These are phyloP conservation scores for Crax fasciolata DNA, from an alignment of 2,797 vertebrate species.

Conservation along the genomic window DNA sequence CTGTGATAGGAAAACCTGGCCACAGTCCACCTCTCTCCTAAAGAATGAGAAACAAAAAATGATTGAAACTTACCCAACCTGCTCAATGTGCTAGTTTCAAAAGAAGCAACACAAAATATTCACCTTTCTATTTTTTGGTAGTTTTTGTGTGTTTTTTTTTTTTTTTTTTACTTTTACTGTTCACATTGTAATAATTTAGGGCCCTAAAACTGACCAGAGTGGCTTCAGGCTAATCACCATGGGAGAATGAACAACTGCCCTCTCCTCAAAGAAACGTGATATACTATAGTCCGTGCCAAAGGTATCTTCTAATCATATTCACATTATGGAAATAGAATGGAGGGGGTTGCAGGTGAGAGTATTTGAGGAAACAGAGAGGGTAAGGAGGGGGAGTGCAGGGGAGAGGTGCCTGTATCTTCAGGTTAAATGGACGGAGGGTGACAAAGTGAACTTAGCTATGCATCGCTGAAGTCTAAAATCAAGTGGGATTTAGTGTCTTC, in stretches of 20 bases:
- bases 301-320: neutral
- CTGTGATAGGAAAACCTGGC: slow-evolving; percentile 74
- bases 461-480: neutral
- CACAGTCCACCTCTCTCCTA: slow-evolving; percentile 53
- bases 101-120: neutral
- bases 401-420: neutral
- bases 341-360: neutral
- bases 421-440: neutral
- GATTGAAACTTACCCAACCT: slow-evolving; percentile 40
- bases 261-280: slow-evolving; percentile 4
- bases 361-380: neutral
- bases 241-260: neutral
- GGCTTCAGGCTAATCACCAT: neutral
- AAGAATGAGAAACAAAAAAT: slow-evolving; percentile 70
- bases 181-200: neutral
- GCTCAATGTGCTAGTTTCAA: slow-evolving; percentile 34
- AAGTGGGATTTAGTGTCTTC: neutral
- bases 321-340: neutral
- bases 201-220: neutral
- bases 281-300: neutral
- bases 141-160: neutral
- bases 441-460: neutral
- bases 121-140: neutral
- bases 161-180: slow-evolving; percentile 23
- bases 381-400: neutral